Percentiles rank a stretch among this genome's conserved stretches.
These are phyloP conservation scores for Florisuga fusca DNA, from an alignment of 2,797 vertebrate species.

Conservation along the genomic window DNA sequence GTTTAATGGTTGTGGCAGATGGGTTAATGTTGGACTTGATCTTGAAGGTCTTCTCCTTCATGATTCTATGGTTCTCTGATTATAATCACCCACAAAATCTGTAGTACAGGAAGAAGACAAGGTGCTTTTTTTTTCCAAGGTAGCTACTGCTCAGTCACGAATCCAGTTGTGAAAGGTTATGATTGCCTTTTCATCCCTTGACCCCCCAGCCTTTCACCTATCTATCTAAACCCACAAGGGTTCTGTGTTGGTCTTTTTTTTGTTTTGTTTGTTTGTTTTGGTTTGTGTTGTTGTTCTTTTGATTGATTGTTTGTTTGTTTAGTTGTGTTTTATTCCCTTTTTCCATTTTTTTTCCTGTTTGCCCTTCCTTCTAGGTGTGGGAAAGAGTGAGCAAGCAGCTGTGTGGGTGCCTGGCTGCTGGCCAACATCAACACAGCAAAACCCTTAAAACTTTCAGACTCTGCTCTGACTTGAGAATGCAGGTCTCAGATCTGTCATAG, in stretches of 20 bases:
- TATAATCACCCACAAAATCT: neutral
- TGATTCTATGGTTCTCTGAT: no score
- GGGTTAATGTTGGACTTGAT: no score
- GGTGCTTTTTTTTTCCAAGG: neutral
- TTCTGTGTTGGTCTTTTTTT: no score
- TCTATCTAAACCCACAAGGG: neutral
- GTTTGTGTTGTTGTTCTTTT: no score
- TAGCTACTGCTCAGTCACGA: neutral
- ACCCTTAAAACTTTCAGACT: neutral
- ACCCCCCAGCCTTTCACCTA: neutral
- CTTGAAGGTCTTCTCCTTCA: no score
- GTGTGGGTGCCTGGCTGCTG: neutral
- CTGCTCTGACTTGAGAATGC: no score
- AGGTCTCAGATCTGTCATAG: neutral
- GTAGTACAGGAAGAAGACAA: accelerated
- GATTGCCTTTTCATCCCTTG: neutral
- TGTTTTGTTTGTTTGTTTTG: no score
- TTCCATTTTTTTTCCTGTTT: neutral
- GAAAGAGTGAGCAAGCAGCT: neutral
- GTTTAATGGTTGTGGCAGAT: no score
- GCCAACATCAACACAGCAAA: neutral
- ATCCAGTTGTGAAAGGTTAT: neutral
- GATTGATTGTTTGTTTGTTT: no score
- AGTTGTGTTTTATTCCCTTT: neutral
- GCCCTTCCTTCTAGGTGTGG: neutral